Evolutionary conservation across 2,113 vertebrate species (phyloP).

Genomic region (Tenebrosternarchus preto): DNA sequence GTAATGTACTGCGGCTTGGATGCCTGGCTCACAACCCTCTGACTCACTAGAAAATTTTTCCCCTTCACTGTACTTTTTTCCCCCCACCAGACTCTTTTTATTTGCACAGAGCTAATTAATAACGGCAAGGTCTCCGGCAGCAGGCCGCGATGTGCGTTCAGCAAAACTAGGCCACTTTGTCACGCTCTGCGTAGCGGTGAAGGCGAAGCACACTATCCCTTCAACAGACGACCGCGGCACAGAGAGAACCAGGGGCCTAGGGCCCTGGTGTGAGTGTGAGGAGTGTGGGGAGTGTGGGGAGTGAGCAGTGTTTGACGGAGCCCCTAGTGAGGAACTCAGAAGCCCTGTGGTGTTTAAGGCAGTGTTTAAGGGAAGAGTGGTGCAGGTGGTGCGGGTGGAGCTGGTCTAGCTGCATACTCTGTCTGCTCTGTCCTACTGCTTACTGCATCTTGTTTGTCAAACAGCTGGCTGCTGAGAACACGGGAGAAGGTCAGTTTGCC

Average conservation of each 20-base stretch:
- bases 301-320: neutral
- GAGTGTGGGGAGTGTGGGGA: neutral
- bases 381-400: too few species aligned
- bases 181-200: conserved; percentile 13
- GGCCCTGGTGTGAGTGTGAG: neutral
- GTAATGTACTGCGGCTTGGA: neutral
- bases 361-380: too few species aligned
- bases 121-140: neutral
- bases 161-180: conserved; percentile 39
- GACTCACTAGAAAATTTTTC: conserved; percentile 26
- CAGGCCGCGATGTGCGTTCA: conserved; percentile 17
- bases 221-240: neutral
- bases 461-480: too few species aligned
- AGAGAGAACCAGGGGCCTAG: conserved; percentile 22
- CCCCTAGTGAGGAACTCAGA: too few species aligned
- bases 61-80: conserved; percentile 21
- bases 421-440: too few species aligned
- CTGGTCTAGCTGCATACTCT: too few species aligned
- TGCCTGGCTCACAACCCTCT: neutral
- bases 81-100: conserved; percentile 14
- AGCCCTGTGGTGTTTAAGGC: too few species aligned
- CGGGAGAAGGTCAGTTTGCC: too few species aligned
- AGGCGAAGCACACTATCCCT: conserved; percentile 5
- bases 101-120: conserved; percentile 36
- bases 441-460: too few species aligned